Evolutionary conservation across 2,797 vertebrate genomes (phyloP), one percentile per base, ranked within the genome.

Genomic region (Spondyliosoma cantharus): DNA sequence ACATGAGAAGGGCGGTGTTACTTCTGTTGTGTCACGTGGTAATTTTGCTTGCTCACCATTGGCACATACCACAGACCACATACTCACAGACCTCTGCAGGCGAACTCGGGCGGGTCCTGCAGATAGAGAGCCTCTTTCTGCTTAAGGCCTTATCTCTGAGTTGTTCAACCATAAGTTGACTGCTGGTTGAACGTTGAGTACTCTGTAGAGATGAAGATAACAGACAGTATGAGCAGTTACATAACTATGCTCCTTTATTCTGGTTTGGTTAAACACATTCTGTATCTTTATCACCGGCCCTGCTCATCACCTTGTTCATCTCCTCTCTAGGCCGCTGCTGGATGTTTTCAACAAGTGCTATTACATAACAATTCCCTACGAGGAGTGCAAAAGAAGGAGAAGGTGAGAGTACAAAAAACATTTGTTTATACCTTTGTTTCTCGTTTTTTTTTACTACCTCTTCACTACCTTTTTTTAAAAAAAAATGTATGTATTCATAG

Each of bases 331-430:
- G 78, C 96, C 96, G 0, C 90, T 99, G 85, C 71, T 95, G 52
- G 95, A 97, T 0, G 84, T 96, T 2, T 98, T 96, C 0, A 84
- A 95, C 87, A 93, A 95, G 20, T 93, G 93, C 32, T 99, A 97
- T 74, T 99, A 96, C 93, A 94, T 99, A 84, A 89, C 93, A 0
- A 89, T 98, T 73, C 97, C 98, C 0, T 97, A 99, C 0, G 94
- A 96, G 0, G 97, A 98, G 78, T 98, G 97, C 95, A 99, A 98
- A 61, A 89, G 80, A 48, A 95, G 98, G 71, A 96, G 98, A 73
- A 97, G 98, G 98, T 98, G 68, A 86, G 74, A 2, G 0, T 0
- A 8, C 2, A 24, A 3, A 7, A 16, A 48, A 7, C 3, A 4
- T 9, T 29, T 5, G 5, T 20, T 64, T 48, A 15, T 14, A 8